Base-by-base conservation (phyloP, 2,888 invertebrate species). In the Furcula furcula region DNA sequence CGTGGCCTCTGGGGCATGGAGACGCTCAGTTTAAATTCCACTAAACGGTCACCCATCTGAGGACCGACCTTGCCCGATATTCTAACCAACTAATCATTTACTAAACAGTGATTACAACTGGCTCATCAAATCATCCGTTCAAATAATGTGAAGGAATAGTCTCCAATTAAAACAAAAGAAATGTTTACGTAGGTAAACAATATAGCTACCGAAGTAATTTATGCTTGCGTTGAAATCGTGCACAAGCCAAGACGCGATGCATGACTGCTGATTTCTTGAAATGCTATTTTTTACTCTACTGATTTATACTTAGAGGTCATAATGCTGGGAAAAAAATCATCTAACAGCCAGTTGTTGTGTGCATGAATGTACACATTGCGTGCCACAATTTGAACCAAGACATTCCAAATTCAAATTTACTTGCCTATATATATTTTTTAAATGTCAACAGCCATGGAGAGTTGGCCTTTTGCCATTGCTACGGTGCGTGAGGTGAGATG, bases 391-490 rank as follows among this genome's bases (percentile, higher is more conserved):
- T 53, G 39, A 55, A 45, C 46, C 43, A 46, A 53, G 49, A 49
- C 40, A 54, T 50, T 46, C 41, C 34, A 34, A 36, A 46, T 51
- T 46, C 36, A 43, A 48, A 45, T 58, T 44, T 45, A 53, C 39
- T 43, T 33, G 34, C 6, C 23, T 26, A 44, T 52, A 34, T n/a
- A n/a, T 49, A 19, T 46, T 36, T 64, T 65, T 69, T 67, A 57
- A 54, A 58, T 58, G 55, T 62, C 42, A 46, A 40, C 43, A 35
- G 52, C 47, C 43, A 44, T 57, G 52, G 62, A 62, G 65, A 66
- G 70, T 84, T 86, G 86, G 85, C 83, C 62, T 76, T 70, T 65
- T 76, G 85, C 85, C 86, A 85, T 81, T 73, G 69, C 64, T 58
- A 60, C 61, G 62, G 72, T 84, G 83, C 84, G 85, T 83, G 77